These are phyloP conservation scores for Orgyia antiqua DNA, from an alignment of 2,888 invertebrate species.

Conservation along the genomic window DNA sequence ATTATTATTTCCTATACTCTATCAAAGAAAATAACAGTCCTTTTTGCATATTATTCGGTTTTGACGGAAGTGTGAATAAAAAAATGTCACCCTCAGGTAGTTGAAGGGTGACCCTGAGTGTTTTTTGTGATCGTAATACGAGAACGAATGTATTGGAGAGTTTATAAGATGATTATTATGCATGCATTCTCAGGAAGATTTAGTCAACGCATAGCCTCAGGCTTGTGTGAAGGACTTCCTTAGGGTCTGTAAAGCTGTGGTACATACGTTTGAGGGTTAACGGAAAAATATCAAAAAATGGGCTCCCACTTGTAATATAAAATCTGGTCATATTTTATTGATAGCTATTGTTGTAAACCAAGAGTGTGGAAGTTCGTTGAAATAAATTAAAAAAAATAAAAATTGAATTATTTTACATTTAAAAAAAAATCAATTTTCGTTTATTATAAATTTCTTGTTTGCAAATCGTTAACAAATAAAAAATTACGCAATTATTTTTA, in stretches of 20 bases:
- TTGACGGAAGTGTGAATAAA: conserved; percentile 76
- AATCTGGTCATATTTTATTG: conserved; percentile 1
- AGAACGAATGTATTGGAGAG: conserved; percentile 51
- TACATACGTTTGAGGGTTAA: conserved; percentile 44
- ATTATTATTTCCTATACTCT: conserved; percentile 75
- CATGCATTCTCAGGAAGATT: conserved; percentile 75
- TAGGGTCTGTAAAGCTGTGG: conserved; percentile 40
- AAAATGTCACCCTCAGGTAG: conserved; percentile 72
- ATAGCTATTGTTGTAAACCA: no score
- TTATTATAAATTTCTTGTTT: no score
- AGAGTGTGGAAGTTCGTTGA: no score
- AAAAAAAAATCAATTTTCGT: no score
- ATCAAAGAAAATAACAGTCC: conserved; percentile 74
- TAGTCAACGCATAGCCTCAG: conserved; percentile 47
- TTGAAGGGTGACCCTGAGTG: conserved; percentile 60
- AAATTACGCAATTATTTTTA: no score
- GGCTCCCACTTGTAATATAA: conserved; percentile 11
- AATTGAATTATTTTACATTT: no score
- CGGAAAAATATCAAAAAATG: conserved; percentile 29
- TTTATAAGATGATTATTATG: conserved; percentile 68
- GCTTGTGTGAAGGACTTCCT: conserved; percentile 57
- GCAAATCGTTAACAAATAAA: no score
- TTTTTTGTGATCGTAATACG: conserved; percentile 63
- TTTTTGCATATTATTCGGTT: conserved; percentile 69
- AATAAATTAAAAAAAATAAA: no score